Percentiles rank a stretch among this genome's conserved stretches.
Evolutionary conservation across 1,140 invertebrate species (phyloP).

Genomic region (Latrodectus geometricus): DNA sequence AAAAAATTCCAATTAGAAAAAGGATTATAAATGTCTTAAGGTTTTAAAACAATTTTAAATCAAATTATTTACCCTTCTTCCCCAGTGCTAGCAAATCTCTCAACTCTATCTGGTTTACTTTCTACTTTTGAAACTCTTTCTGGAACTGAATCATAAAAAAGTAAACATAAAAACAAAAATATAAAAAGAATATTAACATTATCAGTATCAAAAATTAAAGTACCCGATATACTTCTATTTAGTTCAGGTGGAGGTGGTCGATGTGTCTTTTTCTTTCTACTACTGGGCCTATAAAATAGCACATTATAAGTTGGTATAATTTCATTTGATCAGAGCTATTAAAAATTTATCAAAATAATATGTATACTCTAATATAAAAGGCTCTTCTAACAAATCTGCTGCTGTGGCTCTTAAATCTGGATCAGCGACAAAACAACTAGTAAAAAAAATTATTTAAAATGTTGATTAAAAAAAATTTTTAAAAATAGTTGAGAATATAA

Average conservation of each 20-base stretch:
- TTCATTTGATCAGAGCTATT: no score
- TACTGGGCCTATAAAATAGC: slow-evolving; percentile 33
- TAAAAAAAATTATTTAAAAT: slow-evolving; percentile 15
- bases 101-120: slow-evolving; percentile 63
- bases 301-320: neutral
- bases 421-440: slow-evolving; percentile 89
- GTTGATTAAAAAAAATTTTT: neutral
- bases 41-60: neutral
- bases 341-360: neutral
- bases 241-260: slow-evolving; percentile 39
- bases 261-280: slow-evolving; percentile 48
- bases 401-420: slow-evolving; percentile 87
- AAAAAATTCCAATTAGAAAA: neutral
- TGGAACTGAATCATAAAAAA: slow-evolving; percentile 75
- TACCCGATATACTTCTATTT: slow-evolving; percentile 56
- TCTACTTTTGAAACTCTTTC: slow-evolving; percentile 73
- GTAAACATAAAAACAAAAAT: slow-evolving; percentile 22
- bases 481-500: no score
- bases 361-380: slow-evolving; percentile 88
- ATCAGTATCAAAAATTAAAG: neutral
- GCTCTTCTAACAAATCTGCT: slow-evolving; percentile 88
- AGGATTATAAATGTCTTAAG: neutral
- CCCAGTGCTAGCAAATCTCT: slow-evolving; percentile 66
- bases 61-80: slow-evolving; percentile 67
- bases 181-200: neutral